These are phyloP conservation scores for Oncorhynchus clarkii DNA, from an alignment of 2,113 vertebrate genomes.

Conservation along the genomic window DNA sequence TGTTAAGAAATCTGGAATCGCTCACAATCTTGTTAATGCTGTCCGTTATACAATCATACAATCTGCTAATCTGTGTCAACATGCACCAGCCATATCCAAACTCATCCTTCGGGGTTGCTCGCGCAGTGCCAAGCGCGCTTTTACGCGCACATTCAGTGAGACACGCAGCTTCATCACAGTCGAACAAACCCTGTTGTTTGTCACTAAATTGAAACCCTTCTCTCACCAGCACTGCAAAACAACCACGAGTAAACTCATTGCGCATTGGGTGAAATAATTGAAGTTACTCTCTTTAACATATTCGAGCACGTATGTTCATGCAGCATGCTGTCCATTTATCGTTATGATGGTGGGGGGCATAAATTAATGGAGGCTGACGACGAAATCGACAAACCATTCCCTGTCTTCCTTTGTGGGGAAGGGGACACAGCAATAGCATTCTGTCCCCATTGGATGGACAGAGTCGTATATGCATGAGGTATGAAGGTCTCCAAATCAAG, in stretches of 20 bases:
- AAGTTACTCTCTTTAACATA: not conserved
- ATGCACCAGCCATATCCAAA: not conserved
- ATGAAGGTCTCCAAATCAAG: not conserved
- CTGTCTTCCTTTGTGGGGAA: not conserved
- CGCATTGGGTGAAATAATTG: not conserved
- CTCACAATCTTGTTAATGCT: not conserved
- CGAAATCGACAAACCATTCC: not conserved
- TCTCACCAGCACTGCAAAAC: not conserved
- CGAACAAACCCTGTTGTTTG: not conserved
- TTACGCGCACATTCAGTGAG: not conserved
- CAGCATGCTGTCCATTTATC: not conserved
- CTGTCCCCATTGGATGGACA: not conserved
- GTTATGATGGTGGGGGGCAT: not conserved
- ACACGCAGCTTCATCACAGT: not conserved
- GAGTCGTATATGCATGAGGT: not conserved
- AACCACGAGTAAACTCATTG: not conserved
- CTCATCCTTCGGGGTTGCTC: not conserved
- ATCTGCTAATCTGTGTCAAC: not conserved
- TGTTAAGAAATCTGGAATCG: no score
- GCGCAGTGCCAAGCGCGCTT: not conserved
- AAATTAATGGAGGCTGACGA: not conserved
- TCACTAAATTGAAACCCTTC: not conserved
- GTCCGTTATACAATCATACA: not conserved
- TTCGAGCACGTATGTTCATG: not conserved
- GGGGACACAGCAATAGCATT: not conserved